A percentile compares a stretch with the other conserved stretches of the same genome.
Evolutionary conservation across 2,113 vertebrate genomes (phyloP).

Genomic region (Mustela lutreola): DNA sequence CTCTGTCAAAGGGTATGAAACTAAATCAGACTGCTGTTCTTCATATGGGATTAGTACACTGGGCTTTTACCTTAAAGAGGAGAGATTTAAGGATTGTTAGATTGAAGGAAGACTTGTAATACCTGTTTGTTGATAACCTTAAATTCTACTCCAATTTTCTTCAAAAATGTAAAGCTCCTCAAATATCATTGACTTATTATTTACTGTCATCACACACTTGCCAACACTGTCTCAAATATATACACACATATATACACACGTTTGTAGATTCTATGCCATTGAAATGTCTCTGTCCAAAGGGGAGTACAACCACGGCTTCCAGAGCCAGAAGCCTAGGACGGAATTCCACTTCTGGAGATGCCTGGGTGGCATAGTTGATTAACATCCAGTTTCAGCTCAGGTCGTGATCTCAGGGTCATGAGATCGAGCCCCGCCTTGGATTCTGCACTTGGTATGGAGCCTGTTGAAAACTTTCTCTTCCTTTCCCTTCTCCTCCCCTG

Average conservation of each 20-base stretch:
- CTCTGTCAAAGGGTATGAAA: constrained; percentile 59
- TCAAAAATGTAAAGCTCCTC: constrained; percentile 46
- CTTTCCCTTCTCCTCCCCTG: not conserved
- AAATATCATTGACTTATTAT: constrained; percentile 11
- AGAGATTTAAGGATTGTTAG: constrained; percentile 47
- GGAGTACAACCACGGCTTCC: not conserved
- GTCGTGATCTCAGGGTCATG: not conserved
- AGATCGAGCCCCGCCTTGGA: not conserved
- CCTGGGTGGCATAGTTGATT: not conserved
- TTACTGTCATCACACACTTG: not conserved
- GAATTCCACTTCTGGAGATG: not conserved
- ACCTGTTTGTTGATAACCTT: not conserved
- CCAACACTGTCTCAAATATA: not conserved
- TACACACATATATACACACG: not conserved
- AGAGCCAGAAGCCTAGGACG: not conserved
- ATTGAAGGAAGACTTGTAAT: not conserved
- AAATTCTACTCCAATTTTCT: not conserved
- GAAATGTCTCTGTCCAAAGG: not conserved
- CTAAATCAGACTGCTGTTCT: constrained; percentile 59
- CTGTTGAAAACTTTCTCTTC: not conserved
- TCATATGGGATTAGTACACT: constrained; percentile 40
- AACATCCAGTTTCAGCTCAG: not conserved
- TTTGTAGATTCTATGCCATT: not conserved
- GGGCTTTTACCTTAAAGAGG: constrained; percentile 40
- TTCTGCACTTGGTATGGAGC: not conserved